Evolutionary conservation across 2,113 vertebrate species (phyloP), one percentile per base, ranked within the genome.

Genomic region (Myotis yumanensis): DNA sequence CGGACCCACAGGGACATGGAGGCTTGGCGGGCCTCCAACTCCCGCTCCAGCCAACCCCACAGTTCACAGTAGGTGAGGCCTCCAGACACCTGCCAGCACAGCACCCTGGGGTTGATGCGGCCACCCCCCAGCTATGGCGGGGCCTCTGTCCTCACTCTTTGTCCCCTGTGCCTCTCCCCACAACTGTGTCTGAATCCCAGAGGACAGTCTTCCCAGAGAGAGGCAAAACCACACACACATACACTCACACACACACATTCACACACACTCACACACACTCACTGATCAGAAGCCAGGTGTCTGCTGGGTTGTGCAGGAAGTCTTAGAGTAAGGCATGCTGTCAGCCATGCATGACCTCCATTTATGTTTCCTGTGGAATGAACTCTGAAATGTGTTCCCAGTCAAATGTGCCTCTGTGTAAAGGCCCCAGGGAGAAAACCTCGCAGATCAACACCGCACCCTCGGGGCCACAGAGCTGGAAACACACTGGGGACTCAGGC

Each of bases 341-440:
- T 76, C n/a, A 76, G 81, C 15, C 54, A 64, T 30, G 11, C 18
- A 18, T 66, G 54, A 5, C 17, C 59, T 76, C 76, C 77, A 11
- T 23, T 82, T 62, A 22, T 54, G 76, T 91, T 89, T 86, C 85
- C 68, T 85, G n/a, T 30, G 12, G 37, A 72, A 68, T 66, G 66
- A 35, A 92, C 64, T 95, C 25, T 30, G 52, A 89, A 37, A 23
- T 35, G 4, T 79, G 22, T 86, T 94, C 35, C 73, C 71, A 28
- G 48, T 72, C 84, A 43, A 69, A 68, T 12, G 59, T 64, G 35
- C 32, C 17, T 84, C 48, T 18, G 20, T 8, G 6, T 40, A 35
- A 71, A 88, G 66, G 43, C 68, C 66, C 32, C 52, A 17, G 15
- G 72, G 7, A 37, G 51, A n/a, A 81, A 66, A 86, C n/a, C 30